Conservation (phyloP, 2,888 invertebrate species). For the Cephus pygmeus region DNA sequence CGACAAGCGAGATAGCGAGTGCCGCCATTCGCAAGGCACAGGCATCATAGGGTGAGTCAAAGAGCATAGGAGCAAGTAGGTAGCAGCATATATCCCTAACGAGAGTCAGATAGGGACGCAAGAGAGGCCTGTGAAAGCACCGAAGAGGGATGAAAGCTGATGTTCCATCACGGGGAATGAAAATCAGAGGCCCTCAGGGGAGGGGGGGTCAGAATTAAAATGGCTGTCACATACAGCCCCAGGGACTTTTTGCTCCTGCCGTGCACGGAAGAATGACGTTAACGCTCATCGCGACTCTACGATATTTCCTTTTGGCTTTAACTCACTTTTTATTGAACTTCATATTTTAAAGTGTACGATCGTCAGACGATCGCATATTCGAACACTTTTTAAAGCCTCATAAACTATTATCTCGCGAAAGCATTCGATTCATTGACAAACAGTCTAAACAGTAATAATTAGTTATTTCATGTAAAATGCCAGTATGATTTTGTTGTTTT, state of each 20-base stretch:
- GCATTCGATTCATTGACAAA: neutral
- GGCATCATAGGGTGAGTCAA: constrained; percentile 18
- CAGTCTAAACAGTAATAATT: neutral
- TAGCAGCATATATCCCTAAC: constrained; percentile 10
- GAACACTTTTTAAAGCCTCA: neutral
- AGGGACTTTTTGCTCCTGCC: constrained; percentile 15
- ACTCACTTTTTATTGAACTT: neutral
- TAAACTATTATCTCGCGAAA: neutral
- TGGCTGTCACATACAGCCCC: constrained; percentile 57
- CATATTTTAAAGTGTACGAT: neutral
- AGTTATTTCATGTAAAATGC: neutral
- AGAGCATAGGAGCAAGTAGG: constrained; percentile 11
- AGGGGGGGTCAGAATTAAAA: constrained; percentile 54
- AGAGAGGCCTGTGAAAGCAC: constrained; percentile 18
- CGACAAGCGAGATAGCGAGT: constrained; percentile 52
- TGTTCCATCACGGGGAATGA: constrained; percentile 48
- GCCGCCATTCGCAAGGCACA: constrained; percentile 15
- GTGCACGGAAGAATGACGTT: neutral
- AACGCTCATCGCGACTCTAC: neutral
- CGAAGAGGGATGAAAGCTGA: constrained; percentile 31
- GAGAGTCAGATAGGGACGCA: constrained; percentile 8
- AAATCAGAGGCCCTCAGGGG: constrained; percentile 47
- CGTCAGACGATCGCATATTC: neutral
- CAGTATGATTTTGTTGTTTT: neutral
- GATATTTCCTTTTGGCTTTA: neutral